Base-by-base conservation (phyloP, 2,888 invertebrate genomes). In the Rugalucina vietnamica region DNA sequence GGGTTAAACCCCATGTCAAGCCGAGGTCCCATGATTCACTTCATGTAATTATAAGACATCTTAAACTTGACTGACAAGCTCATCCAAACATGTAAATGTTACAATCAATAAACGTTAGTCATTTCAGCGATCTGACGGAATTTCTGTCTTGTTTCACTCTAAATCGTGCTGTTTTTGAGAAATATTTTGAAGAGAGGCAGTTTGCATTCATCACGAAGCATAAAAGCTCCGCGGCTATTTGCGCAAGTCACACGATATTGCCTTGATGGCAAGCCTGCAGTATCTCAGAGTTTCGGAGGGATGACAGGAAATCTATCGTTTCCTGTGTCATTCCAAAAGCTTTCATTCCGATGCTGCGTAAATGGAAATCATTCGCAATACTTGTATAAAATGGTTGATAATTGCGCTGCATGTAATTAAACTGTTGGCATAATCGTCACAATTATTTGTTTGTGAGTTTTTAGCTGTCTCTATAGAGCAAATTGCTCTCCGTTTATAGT, bases 61-160 rank as follows among this genome's bases (percentile, higher is more conserved):
- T 60, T 60, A 18, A 60, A 5, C 8, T 29, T 60, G 60, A 60
- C 24, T 60, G 60, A 60, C 60, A 60, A 18, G 60, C 29, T 60
- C 29, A 60, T 24, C 60, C 27, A 60, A 29, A 60, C 60, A 60
- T 60, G 60, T 60, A 60, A 60, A 60, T 60, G 60, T 60, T 60
- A 21, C 29, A 60, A 60, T 60, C 60, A 60, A 60, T 60, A 60
- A 60, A 24, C 27, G n/a, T 60, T 60, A 60, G 60, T 60, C 60
- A 60, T 60, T 21, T 1, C 5, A 5, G 3, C n/a, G 60, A 60
- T 60, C 60, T 60, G 60, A 60, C 29, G 29, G 60, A 60, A 60
- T 21, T 4, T 54, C 54, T n/a, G n/a, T n/a, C n/a, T n/a, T n/a
- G n/a, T n/a, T n/a, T n/a, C n/a, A n/a, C n/a, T n/a, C n/a, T n/a